Evolutionary conservation across 1,140 invertebrate genomes (phyloP), one percentile per base, ranked within the genome.

Genomic region (Meloidogyne hapla): DNA sequence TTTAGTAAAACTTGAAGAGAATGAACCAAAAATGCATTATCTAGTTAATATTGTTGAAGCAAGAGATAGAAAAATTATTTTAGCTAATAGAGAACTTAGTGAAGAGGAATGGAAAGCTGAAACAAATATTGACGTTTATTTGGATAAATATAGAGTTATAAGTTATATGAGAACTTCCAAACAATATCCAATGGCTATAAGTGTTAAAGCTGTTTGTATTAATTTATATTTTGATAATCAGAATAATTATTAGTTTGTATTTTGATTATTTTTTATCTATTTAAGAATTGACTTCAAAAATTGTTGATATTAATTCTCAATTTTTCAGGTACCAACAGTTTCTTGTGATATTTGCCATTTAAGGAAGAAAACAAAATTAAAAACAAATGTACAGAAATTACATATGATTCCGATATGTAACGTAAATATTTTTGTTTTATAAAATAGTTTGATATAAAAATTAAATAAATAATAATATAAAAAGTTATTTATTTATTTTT

Each of bases 321-420:
- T 4, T n/a, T n/a, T 56, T 5, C 3, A 56, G 48, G 18, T 56
- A n/a, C 48, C 48, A 56, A 56, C 48, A 5, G 6, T 56, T n/a
- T 18, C 18, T 56, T 56, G 48, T 56, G 48, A n/a, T n/a, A 18
- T 56, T 56, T 56, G 48, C 18, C n/a, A n/a, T 6, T n/a, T n/a
- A 21, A 56, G 48, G 6, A 56, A 56, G n/a, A 56, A 56, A 56
- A 56, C 48, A 56, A 56, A 56, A 56, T 56, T 56, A 56, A 56
- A 56, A 21, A 56, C 48, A 56, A 56, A 56, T n/a, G 48, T 56
- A 56, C 48, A 56, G n/a, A 56, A 56, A 56, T 56, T 56, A 56
- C 48, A 56, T 1, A 56, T 56, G 48, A 56, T 56, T 9, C 48
- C 48, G n/a, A n/a, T 8, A n/a, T 56, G 48, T 56, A 56, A 56